These are phyloP conservation scores for cattle (Bos taurus) DNA, from an alignment of 2,113 vertebrate species.

Conservation along the genomic window ARS-UCD2.0 NC_037337.1:55116501-55117000, in stretches of 20 bases:
- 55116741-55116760: not conserved
- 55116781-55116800: not conserved
- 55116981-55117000: not conserved
- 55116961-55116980: not conserved
- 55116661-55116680: not conserved
- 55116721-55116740: not conserved
- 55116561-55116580: not conserved
- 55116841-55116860: not conserved
- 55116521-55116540: not conserved
- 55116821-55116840: not conserved
- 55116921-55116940: not conserved
- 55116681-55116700: not conserved
- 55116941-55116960: not conserved
- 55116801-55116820: not conserved
- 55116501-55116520: not conserved
- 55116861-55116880: not conserved
- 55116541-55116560: not conserved
- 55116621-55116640: not conserved
- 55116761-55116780: not conserved
- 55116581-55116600: not conserved
- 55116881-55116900: not conserved
- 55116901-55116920: not conserved
- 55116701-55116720: not conserved
- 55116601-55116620: not conserved
- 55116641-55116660: not conserved